Evolutionary conservation across 2,888 invertebrate genomes (phyloP).

Genomic region (Tribolium freemani): DNA sequence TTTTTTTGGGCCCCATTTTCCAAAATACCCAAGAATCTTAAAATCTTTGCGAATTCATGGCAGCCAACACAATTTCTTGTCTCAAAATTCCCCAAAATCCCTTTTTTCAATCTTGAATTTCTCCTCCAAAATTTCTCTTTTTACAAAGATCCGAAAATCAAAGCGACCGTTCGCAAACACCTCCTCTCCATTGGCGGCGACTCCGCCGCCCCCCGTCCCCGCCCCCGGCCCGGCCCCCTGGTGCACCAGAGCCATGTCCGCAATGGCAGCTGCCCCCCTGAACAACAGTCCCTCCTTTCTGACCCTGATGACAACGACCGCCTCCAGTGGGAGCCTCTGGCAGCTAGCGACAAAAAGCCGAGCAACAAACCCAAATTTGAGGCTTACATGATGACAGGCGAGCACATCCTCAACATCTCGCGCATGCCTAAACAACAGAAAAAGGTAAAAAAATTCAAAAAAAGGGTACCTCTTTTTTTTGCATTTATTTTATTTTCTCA

Average conservation of each 20-base stretch:
- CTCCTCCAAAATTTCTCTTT: background rate
- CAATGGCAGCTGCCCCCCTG: conserved; percentile 73
- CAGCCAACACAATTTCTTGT: background rate
- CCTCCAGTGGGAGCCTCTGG: conserved; percentile 71
- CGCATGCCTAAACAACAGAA: conserved; percentile 75
- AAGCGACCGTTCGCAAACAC: conserved; percentile 83
- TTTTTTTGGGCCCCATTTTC: no score
- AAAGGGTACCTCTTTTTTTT: no score
- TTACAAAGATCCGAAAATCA: conserved; percentile 85
- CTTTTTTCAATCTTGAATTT: background rate
- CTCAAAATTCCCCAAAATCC: background rate
- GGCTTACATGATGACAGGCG: conserved; percentile 98
- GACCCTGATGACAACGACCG: conserved; percentile 66
- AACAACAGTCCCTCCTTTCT: conserved; percentile 68
- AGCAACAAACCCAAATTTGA: conserved; percentile 78
- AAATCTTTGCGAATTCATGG: background rate
- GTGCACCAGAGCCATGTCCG: conserved; percentile 63
- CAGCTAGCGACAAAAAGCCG: conserved; percentile 62
- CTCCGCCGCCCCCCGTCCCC: conserved; percentile 41
- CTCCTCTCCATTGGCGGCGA: conserved; percentile 73
- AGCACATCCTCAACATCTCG: conserved; percentile 93
- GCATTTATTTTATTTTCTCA: no score
- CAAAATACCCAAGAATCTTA: no score
- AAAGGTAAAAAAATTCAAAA: conserved; percentile 64
- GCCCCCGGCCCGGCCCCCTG: conserved; percentile 67